Base-by-base conservation (phyloP, 2,113 vertebrate genomes). In the Nothocercus nigrocapillus region DNA sequence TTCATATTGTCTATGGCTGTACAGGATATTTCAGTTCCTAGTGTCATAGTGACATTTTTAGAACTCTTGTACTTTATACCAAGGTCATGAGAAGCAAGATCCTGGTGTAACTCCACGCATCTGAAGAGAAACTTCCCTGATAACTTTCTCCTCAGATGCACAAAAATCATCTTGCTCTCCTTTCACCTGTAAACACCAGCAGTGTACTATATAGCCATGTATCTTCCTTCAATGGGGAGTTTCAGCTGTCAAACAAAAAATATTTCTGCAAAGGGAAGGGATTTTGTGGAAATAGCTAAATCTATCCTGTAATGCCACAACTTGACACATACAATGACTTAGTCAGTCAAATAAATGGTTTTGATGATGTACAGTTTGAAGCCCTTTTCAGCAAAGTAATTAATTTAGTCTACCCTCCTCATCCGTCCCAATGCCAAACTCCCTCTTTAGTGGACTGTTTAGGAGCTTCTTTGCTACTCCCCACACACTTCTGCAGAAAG, bases 371-470 rank as follows among this genome's bases (percentile, higher is more conserved):
- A 73, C 44, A 69, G 21, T 93, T 79, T 21, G 34, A 97, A 95
- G 69, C 10, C 66, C 32, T 67, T 89, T 87, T 95, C 86, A 94
- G 54, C 30, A 94, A 88, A 66, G 73, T 32, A 93, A 96, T 95
- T 96, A 20, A 21, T 97, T 97, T 85, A 95, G 44, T 90, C 74
- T 94, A 97, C 96, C 94, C 34, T 22, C 93, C 95, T 93, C 96
- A 95, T 94, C 86, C 92, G 92, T 86, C 25, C 44, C 17, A 9
- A 13, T 81, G 91, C 96, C 81, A 97, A 95, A 64, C 7, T 94
- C 75, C 6, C 32, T 83, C n/a, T 80, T 95, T 70, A 70, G 30
- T 88, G 47, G 81, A 56, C 73, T 90, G n/a, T 42, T 94, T 82
- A 97, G 62, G 88, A 93, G 54, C 25, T 91, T 4, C 66, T 90